phyloP scores from a whole-genome alignment of 2,797 vertebrate genomes.

The Lophotriccus pileatus region DNA sequence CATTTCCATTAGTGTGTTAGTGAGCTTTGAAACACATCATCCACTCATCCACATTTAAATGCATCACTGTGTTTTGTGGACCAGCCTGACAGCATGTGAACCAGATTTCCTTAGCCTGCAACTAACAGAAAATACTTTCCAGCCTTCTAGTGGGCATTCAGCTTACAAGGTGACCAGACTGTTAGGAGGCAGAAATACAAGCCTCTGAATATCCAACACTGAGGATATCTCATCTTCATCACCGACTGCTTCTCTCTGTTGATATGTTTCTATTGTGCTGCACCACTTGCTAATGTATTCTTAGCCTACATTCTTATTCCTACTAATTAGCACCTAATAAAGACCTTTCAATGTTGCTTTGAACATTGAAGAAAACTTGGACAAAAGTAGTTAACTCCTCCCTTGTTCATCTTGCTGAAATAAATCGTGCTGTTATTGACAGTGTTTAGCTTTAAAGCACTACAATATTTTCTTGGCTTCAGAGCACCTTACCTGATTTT shows the following conservation, averaged over 20 bases:
- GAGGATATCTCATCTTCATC: not conserved
- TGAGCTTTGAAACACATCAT: not conserved
- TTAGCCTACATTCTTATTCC: not conserved
- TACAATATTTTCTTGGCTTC: not conserved
- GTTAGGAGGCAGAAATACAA: not conserved
- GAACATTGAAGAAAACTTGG: not conserved
- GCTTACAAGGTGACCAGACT: not conserved
- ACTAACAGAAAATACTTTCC: not conserved
- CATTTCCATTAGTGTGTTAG: not conserved
- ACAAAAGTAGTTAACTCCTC: not conserved
- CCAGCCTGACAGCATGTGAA: not conserved
- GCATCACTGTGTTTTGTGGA: not conserved
- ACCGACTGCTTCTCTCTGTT: not conserved
- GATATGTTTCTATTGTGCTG: not conserved
- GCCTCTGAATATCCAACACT: not conserved
- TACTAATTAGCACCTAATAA: not conserved
- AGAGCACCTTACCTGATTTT: not conserved
- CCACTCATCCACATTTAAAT: accelerated
- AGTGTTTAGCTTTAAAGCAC: not conserved
- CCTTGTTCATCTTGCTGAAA: not conserved
- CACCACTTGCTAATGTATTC: not conserved
- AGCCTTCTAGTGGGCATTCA: not conserved
- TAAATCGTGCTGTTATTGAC: not conserved
- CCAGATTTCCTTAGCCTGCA: not conserved
- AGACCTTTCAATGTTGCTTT: not conserved